Conservation (phyloP, 2,113 vertebrate genomes). For the Eubucco bourcierii region DNA sequence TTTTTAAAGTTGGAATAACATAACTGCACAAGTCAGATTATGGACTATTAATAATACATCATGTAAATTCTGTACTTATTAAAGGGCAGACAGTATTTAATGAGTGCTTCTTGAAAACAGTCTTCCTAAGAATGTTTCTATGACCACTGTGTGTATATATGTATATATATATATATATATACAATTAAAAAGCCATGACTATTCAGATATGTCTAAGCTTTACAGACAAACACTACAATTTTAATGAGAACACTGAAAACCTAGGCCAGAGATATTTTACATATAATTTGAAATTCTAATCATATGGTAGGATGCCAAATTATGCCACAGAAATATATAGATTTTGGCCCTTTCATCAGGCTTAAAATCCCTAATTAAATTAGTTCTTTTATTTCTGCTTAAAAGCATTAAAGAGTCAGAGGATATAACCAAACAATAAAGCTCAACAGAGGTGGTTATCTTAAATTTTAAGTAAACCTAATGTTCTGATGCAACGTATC, state of each 20-base stretch:
- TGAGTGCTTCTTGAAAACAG: not conserved
- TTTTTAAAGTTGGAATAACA: not conserved
- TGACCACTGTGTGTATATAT: not conserved
- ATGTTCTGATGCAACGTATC: not conserved
- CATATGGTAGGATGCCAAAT: not conserved
- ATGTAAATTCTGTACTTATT: not conserved
- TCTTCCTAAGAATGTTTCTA: not conserved
- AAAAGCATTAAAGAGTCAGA: not conserved
- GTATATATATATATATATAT: not conserved
- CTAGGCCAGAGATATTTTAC: not conserved
- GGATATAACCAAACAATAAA: not conserved
- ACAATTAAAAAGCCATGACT: not conserved
- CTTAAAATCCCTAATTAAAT: slow-evolving; percentile 15
- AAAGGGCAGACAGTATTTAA: not conserved
- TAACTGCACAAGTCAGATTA: not conserved
- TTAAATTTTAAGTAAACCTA: not conserved
- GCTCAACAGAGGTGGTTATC: not conserved
- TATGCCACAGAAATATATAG: not conserved
- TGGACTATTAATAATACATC: not conserved
- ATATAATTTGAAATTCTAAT: not conserved
- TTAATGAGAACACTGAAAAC: not conserved
- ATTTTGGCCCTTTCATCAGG: not conserved
- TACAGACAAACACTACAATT: not conserved
- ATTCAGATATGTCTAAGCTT: not conserved
- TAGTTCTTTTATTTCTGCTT: not conserved